A percentile compares a stretch with the other conserved stretches of the same genome.
Conservation (phyloP, 2,113 vertebrate species). For the Camelus bactrianus region DNA sequence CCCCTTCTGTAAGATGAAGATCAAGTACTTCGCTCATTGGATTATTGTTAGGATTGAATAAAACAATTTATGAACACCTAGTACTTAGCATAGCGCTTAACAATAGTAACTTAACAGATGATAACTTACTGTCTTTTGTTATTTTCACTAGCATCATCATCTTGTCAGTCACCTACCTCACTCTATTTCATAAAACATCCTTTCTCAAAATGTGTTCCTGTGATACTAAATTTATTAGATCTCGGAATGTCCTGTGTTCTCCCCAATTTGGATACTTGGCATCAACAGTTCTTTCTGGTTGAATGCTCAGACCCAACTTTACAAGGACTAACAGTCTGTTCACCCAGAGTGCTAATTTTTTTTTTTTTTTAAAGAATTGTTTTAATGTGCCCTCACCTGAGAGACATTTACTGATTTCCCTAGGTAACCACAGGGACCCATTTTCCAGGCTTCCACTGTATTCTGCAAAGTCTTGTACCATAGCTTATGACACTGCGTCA, state of each 20-base stretch:
- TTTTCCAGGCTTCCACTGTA: background rate
- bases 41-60: background rate
- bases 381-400: background rate
- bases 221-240: background rate
- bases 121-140: background rate
- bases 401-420: background rate
- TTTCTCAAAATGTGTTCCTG: background rate
- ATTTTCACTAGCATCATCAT: background rate
- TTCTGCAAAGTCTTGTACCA: background rate
- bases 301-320: background rate
- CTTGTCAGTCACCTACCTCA: background rate
- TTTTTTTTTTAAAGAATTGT: background rate
- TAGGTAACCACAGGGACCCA: background rate
- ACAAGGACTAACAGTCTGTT: background rate
- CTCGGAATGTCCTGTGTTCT: background rate
- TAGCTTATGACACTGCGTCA: background rate
- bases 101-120: background rate
- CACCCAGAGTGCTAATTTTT: background rate
- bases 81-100: background rate
- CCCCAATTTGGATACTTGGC: background rate
- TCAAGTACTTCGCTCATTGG: background rate
- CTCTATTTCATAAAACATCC: background rate
- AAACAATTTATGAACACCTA: background rate
- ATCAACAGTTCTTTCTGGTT: background rate
- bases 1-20: background rate